Percentiles rank a stretch among this genome's conserved stretches.
phyloP scores from a whole-genome alignment of 2,113 vertebrate genomes.

The Zapornia atra region DNA sequence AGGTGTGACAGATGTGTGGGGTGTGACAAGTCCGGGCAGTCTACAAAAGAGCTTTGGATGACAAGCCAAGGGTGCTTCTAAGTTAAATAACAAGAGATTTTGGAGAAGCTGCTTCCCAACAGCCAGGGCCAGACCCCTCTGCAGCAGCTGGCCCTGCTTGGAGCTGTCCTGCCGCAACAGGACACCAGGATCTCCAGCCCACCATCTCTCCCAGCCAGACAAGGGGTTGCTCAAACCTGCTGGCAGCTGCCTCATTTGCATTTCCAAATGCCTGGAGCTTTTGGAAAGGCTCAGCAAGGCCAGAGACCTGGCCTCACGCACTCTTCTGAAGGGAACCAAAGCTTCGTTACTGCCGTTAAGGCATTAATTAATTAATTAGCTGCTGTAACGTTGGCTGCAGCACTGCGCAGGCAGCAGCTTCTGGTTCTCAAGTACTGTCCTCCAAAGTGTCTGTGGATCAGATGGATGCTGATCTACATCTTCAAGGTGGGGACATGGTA shows the following conservation, averaged over 20 bases:
- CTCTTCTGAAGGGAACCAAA: background rate
- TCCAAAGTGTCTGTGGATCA: background rate
- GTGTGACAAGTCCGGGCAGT: background rate
- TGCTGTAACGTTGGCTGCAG: background rate
- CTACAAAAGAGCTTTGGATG: background rate
- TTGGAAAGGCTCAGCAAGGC: background rate
- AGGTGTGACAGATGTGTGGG: background rate
- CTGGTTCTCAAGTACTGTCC: background rate
- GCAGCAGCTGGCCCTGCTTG: background rate
- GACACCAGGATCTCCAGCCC: background rate
- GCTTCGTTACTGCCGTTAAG: background rate
- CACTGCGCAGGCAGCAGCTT: accelerated
- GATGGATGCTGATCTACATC: background rate
- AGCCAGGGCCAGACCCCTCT: background rate
- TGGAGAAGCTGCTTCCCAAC: background rate
- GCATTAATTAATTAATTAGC: background rate
- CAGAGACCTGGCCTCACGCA: background rate
- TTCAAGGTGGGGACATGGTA: background rate
- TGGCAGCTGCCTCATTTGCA: too few species aligned
- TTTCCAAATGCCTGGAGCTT: background rate
- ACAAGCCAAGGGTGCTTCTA: background rate
- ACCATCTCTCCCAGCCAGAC: accelerated
- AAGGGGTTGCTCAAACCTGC: background rate
- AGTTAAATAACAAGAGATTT: background rate
- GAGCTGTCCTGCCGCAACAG: background rate